Percentiles rank a stretch among this genome's conserved stretches.
Conservation (phyloP, 2,113 vertebrate genomes). For the Sisor rabdophorus region DNA sequence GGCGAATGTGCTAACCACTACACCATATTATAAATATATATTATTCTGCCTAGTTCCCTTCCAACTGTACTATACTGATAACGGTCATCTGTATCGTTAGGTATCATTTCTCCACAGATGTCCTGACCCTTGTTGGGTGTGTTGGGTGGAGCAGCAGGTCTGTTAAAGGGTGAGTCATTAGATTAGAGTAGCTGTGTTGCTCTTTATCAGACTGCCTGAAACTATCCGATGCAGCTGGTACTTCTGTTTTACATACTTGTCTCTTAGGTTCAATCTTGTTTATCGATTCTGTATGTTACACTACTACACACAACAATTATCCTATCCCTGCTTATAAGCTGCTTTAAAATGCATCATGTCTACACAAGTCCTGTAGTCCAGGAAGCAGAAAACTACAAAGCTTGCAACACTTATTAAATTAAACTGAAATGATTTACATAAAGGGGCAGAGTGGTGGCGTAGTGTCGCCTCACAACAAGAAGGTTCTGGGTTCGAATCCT, state of each 20-base stretch:
- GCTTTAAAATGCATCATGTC: no score
- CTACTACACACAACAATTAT: no score
- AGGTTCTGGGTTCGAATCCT: no score
- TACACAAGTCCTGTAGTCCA: background rate
- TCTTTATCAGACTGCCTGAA: constrained; percentile 49
- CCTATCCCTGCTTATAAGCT: no score
- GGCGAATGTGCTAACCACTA: no score
- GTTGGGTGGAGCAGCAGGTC: constrained; percentile 40
- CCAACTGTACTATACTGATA: background rate
- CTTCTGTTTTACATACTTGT: background rate
- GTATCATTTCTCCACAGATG: background rate
- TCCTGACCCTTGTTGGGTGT: constrained; percentile 16
- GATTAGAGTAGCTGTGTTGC: constrained; percentile 56
- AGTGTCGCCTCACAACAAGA: no score
- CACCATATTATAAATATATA: no score
- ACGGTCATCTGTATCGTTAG: background rate
- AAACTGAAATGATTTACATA: background rate
- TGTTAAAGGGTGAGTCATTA: constrained; percentile 29
- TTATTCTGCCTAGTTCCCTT: background rate
- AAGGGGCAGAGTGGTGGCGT: background rate
- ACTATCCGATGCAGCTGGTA: background rate
- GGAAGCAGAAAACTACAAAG: background rate
- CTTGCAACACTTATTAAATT: background rate
- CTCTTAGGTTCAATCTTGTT: background rate
- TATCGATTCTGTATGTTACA: background rate